These are phyloP conservation scores for Aphelocoma californica DNA, from an alignment of 2,797 vertebrate genomes.

Conservation along the genomic window DNA sequence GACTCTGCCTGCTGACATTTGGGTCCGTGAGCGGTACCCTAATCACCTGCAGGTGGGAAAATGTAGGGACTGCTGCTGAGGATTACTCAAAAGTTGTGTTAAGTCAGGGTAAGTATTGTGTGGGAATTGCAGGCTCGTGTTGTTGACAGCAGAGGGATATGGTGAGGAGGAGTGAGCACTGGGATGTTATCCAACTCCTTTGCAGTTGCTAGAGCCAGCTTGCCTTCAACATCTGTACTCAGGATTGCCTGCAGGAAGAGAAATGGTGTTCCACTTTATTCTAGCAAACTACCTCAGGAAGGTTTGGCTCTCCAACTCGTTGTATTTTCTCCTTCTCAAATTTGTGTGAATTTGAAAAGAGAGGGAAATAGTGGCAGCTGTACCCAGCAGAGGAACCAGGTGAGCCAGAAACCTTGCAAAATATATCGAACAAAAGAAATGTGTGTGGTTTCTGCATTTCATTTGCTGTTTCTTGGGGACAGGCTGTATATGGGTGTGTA, in stretches of 20 bases:
- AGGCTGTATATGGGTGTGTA: background rate
- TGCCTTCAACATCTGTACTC: conserved; percentile 29
- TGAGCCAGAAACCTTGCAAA: background rate
- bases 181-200: background rate
- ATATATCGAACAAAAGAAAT: background rate
- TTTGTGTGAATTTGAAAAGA: background rate
- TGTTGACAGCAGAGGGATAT: background rate
- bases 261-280: background rate
- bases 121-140: background rate
- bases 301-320: background rate
- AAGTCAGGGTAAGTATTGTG: background rate
- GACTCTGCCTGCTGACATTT: background rate
- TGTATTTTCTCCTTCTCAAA: background rate
- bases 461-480: background rate
- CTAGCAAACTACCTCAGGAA: background rate
- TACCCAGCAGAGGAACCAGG: background rate
- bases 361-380: background rate
- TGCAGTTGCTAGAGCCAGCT: background rate
- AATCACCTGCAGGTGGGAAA: background rate
- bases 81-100: background rate
- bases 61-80: background rate
- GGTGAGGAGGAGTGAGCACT: background rate
- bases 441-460: background rate
- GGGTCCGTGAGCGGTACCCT: background rate
- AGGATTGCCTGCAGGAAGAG: background rate